phyloP scores from a whole-genome alignment of 1,140 invertebrate species.

The Leptestheria dahalacensis region DNA sequence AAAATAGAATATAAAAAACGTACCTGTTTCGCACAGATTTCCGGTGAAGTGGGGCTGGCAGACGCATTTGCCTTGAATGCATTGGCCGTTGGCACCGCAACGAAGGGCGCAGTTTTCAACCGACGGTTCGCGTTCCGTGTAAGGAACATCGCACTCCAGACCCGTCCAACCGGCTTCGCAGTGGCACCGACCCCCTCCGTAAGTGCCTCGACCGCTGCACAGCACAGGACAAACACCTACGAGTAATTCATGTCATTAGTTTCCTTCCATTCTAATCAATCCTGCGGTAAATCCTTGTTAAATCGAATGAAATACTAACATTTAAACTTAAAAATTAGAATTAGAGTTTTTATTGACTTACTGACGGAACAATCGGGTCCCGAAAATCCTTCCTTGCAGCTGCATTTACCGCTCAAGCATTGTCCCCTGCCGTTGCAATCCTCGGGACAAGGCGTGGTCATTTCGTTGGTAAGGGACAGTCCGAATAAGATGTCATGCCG shows the following conservation, averaged over 20 bases:
- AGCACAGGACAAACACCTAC: constrained; percentile 85
- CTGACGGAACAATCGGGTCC: constrained; percentile 83
- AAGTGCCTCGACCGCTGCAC: constrained; percentile 90
- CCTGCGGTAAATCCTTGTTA: too few species aligned
- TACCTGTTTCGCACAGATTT: constrained; percentile 63
- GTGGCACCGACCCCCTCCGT: constrained; percentile 84
- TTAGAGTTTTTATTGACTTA: too few species aligned
- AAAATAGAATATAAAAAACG: constrained; percentile 21
- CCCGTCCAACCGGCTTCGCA: constrained; percentile 96
- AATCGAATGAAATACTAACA: too few species aligned
- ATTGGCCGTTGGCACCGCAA: constrained; percentile 82
- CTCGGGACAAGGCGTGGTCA: constrained; percentile 76
- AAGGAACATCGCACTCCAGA: constrained; percentile 81
- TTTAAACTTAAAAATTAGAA: too few species aligned
- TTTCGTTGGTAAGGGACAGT: constrained; percentile 68
- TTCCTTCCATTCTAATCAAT: too few species aligned
- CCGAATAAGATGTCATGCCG: constrained; percentile 60
- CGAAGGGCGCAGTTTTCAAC: constrained; percentile 27
- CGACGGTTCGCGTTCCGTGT: constrained; percentile 51
- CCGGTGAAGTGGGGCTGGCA: constrained; percentile 84
- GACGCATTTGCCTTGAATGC: constrained; percentile 70
- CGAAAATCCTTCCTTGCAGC: constrained; percentile 87
- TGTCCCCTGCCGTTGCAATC: constrained; percentile 89
- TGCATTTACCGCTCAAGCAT: constrained; percentile 85
- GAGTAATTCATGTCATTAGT: too few species aligned